Percentiles rank a stretch among this genome's conserved stretches.
Evolutionary conservation across 2,888 invertebrate genomes (phyloP).

Genomic region (Itoplectis maculator): DNA sequence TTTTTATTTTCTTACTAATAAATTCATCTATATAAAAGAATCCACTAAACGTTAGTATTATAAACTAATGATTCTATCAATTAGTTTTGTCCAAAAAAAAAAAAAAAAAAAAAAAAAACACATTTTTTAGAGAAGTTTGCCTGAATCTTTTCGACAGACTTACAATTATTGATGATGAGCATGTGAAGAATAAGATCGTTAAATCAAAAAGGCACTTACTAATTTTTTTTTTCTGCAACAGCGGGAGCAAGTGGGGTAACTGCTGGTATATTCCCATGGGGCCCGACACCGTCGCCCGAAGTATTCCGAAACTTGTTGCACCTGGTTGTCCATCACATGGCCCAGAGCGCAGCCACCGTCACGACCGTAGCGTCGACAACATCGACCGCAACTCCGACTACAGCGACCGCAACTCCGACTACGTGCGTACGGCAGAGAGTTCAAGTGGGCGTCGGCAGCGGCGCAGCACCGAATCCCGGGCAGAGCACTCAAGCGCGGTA

Average conservation of each 20-base stretch:
- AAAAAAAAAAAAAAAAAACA: too few species aligned
- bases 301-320: constrained; percentile 87
- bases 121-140: background rate
- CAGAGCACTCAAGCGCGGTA: constrained; percentile 83
- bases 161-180: background rate
- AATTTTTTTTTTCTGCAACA: constrained; percentile 26
- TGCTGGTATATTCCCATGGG: constrained; percentile 83
- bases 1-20: background rate
- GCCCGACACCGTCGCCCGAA: constrained; percentile 85
- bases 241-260: constrained; percentile 70
- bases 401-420: constrained; percentile 71
- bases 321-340: constrained; percentile 85
- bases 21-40: too few species aligned
- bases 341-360: constrained; percentile 74
- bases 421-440: constrained; percentile 69
- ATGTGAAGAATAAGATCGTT: background rate
- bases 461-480: constrained; percentile 76
- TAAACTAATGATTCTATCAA: too few species aligned
- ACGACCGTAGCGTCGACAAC: constrained; percentile 66
- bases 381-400: constrained; percentile 69
- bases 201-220: constrained; percentile 6
- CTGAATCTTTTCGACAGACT: background rate
- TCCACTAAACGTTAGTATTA: too few species aligned
- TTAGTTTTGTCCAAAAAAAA: too few species aligned
- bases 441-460: constrained; percentile 74